These are phyloP conservation scores for Tetramorium bicarinatum DNA, from an alignment of 2,888 invertebrate genomes.

Conservation along the genomic window DNA sequence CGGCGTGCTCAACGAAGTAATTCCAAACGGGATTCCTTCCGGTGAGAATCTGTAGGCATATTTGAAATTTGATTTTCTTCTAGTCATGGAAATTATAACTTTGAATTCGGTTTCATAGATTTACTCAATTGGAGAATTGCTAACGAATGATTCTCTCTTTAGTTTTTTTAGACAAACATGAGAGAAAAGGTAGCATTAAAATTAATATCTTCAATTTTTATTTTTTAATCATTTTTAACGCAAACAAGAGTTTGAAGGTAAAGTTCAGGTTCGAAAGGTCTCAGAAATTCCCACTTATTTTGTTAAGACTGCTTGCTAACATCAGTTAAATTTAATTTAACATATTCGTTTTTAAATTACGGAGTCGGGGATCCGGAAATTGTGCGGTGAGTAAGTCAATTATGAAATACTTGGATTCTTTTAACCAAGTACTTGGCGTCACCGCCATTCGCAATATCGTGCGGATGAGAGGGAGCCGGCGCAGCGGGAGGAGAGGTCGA, in stretches of 20 bases:
- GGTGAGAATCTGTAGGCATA: not conserved
- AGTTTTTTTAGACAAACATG: not conserved
- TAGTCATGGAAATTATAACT: not conserved
- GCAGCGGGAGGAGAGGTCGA: slow-evolving; percentile 78
- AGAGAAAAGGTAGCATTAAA: not conserved
- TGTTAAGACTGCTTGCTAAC: not conserved
- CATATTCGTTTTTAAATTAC: not conserved
- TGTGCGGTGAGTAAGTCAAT: not conserved
- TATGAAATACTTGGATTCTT: not conserved
- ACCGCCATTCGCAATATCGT: not conserved
- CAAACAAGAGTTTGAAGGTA: not conserved
- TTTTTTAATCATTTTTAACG: not conserved
- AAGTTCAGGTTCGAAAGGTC: not conserved
- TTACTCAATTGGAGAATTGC: not conserved
- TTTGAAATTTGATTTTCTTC: not conserved
- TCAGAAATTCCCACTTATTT: not conserved
- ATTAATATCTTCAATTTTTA: not conserved
- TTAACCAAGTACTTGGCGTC: not conserved
- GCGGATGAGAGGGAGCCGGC: slow-evolving; percentile 54
- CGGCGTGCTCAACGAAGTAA: not conserved
- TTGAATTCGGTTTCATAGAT: not conserved
- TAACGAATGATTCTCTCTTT: not conserved
- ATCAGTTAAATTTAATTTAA: not conserved
- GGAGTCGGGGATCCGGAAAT: not conserved
- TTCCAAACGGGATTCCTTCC: not conserved